phyloP scores from a whole-genome alignment of 2,797 vertebrate species.

The Apodemus agrarius region DNA sequence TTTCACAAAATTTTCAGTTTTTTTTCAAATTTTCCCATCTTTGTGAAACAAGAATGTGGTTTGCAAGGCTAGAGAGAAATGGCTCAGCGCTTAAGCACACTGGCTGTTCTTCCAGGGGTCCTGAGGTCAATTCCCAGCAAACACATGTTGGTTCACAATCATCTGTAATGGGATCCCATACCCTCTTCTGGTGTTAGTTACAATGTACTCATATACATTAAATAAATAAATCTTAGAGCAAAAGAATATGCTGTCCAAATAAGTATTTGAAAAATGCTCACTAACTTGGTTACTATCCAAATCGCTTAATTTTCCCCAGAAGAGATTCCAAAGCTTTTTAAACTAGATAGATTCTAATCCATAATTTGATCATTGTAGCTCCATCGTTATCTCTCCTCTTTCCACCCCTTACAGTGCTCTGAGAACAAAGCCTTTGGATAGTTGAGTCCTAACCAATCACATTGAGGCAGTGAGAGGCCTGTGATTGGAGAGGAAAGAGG shows the following conservation, averaged over 20 bases:
- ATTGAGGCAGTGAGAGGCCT: too few species aligned
- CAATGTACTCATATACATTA: neutral
- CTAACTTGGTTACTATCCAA: neutral
- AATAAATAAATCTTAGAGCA: neutral
- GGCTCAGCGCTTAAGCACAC: neutral
- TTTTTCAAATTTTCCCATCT: neutral
- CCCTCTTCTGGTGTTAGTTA: neutral
- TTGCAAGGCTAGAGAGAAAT: neutral
- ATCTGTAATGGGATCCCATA: neutral
- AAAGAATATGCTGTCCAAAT: neutral
- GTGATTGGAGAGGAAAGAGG: too few species aligned
- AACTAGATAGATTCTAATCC: neutral
- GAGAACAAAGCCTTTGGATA: neutral
- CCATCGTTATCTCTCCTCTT: neutral
- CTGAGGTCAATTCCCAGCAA: neutral
- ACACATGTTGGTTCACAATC: neutral
- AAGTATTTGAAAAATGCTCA: constrained; percentile 1
- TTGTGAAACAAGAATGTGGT: neutral
- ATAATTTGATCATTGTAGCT: neutral
- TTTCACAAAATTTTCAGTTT: neutral
- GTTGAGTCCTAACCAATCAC: neutral
- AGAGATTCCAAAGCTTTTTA: neutral
- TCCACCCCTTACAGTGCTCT: neutral
- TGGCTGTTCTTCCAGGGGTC: neutral
- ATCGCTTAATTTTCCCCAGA: neutral